Evolutionary conservation across 2,113 vertebrate species (phyloP), one percentile per base, ranked within the genome.

Genomic region (Engraulis encrasicolus): DNA sequence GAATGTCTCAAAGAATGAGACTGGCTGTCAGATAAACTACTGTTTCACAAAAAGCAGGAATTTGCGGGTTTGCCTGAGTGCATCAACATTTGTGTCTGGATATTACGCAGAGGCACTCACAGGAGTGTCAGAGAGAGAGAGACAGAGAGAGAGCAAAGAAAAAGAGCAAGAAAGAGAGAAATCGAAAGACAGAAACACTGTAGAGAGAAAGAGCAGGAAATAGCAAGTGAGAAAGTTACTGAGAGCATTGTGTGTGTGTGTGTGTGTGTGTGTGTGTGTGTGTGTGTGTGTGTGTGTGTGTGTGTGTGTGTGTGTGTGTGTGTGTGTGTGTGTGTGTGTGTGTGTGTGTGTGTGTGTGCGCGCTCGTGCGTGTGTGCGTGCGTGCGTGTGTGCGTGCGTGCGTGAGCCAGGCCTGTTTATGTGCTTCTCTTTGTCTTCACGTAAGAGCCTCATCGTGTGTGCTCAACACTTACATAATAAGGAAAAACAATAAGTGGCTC

Each of bases 401-500:
- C n/a, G n/a, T n/a, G n/a, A n/a, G n/a, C n/a, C n/a, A n/a, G n/a
- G n/a, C n/a, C n/a, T n/a, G n/a, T n/a, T n/a, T n/a, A n/a, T n/a
- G n/a, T n/a, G n/a, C n/a, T n/a, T n/a, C n/a, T n/a, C n/a, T n/a
- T n/a, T n/a, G n/a, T n/a, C n/a, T n/a, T n/a, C n/a, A n/a, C n/a
- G n/a, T n/a, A n/a, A n/a, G n/a, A n/a, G n/a, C n/a, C n/a, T n/a
- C n/a, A n/a, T n/a, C n/a, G n/a, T n/a, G n/a, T n/a, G n/a, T n/a
- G n/a, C n/a, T 31, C 17, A 49, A 81, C 50, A 36, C 31, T 74
- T 50, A 17, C 48, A 54, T n/a, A 36, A 54, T 54, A 54, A 81
- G 79, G 27, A 23, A 40, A 74, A 49, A 74, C 61, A 82, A 45
- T 82, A 77, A 23, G 38, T 71, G 78, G 61, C 15, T 50, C 71